phyloP scores from a whole-genome alignment of 2,113 vertebrate genomes.

The Murina feae region DNA sequence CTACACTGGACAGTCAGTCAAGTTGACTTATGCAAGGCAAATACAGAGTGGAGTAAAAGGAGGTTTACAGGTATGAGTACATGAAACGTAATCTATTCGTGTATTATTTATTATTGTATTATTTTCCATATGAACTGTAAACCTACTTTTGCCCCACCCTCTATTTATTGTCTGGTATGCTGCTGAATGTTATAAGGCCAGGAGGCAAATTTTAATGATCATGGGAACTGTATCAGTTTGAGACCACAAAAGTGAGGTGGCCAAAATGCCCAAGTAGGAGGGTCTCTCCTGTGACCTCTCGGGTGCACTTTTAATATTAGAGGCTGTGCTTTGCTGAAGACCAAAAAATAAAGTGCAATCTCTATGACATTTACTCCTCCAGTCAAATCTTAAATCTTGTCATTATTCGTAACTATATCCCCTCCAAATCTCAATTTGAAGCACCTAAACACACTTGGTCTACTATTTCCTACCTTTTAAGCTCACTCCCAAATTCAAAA shows the following conservation, averaged over 20 bases:
- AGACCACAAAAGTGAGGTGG: neutral
- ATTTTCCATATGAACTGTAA: neutral
- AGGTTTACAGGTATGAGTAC: neutral
- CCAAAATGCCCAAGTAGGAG: slow-evolving; percentile 2
- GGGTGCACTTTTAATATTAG: neutral
- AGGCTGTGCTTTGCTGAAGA: neutral
- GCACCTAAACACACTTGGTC: neutral
- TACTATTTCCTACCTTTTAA: neutral
- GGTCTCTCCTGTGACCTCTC: neutral
- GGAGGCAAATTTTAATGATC: neutral
- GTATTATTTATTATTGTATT: too few relatives aligned
- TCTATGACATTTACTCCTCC: neutral
- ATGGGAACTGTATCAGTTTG: neutral
- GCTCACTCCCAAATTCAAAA: neutral
- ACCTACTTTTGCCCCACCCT: neutral
- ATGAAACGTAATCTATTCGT: neutral
- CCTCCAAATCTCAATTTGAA: neutral
- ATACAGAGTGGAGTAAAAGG: neutral
- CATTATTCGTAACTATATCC: neutral
- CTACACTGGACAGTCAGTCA: neutral
- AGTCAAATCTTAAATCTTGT: neutral
- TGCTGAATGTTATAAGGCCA: slow-evolving; percentile 7
- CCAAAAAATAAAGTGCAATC: neutral
- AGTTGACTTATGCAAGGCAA: neutral
- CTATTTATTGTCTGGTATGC: neutral